A percentile compares a stretch with the other conserved stretches of the same genome.
These are phyloP conservation scores for Polydrusus tereticollis DNA, from an alignment of 2,888 invertebrate genomes.

Conservation along the genomic window DNA sequence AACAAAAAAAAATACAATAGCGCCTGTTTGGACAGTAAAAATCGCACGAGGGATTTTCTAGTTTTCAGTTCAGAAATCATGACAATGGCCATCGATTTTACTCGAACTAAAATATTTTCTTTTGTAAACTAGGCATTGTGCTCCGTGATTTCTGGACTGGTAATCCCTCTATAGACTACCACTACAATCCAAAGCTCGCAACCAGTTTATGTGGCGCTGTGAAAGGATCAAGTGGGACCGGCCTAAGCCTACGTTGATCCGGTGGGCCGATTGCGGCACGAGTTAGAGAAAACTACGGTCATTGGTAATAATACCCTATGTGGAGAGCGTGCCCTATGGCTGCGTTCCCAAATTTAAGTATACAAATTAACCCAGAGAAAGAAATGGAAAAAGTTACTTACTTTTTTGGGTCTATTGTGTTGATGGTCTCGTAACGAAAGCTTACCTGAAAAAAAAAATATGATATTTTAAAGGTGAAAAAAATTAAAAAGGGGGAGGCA, in stretches of 20 bases:
- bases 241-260: slow-evolving; percentile 39
- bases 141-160: slow-evolving; percentile 26
- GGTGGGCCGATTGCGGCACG: slow-evolving; percentile 36
- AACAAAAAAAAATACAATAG: too few species aligned
- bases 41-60: background rate
- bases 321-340: background rate
- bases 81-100: background rate
- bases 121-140: slow-evolving; percentile 25
- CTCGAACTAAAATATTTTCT: slow-evolving; percentile 4
- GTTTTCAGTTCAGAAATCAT: background rate
- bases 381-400: too few species aligned
- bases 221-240: slow-evolving; percentile 39
- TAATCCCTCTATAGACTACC: slow-evolving; percentile 34
- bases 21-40: too few species aligned
- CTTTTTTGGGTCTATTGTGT: too few species aligned
- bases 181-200: slow-evolving; percentile 33
- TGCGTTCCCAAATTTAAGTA: background rate
- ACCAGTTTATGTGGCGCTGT: slow-evolving; percentile 14
- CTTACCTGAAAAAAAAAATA: too few species aligned
- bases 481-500: too few species aligned
- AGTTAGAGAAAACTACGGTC: slow-evolving; percentile 29
- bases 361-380: too few species aligned
- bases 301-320: slow-evolving; percentile 27
- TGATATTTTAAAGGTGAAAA: too few species aligned
- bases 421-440: too few species aligned